A percentile compares a stretch with the other conserved stretches of the same genome.
phyloP scores from a whole-genome alignment of 2,888 invertebrate species.

The Dicranocentrus wangi region DNA sequence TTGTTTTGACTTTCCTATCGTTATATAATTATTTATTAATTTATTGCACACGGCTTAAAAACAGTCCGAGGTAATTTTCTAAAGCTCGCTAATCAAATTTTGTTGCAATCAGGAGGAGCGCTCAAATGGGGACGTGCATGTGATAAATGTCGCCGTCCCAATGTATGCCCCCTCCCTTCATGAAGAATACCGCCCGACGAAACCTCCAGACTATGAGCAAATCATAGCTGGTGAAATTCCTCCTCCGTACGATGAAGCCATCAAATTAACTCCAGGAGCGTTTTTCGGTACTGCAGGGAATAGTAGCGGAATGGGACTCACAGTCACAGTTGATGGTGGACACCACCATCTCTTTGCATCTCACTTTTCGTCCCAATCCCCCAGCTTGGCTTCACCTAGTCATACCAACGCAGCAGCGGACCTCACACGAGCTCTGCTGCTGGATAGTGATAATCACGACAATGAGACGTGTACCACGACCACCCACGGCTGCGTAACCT shows the following conservation, averaged over 20 bases:
- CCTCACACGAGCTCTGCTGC: slow-evolving; percentile 26
- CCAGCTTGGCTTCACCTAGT: slow-evolving; percentile 68
- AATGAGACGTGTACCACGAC: slow-evolving; percentile 11
- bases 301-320: too few species aligned
- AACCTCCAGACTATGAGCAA: slow-evolving; percentile 84
- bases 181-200: slow-evolving; percentile 74
- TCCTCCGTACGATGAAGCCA: slow-evolving; percentile 84
- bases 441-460: slow-evolving; percentile 32
- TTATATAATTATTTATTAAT: slow-evolving; percentile 7
- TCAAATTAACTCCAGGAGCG: slow-evolving; percentile 79
- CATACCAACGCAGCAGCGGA: slow-evolving; percentile 46
- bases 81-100: too few species aligned
- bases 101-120: slow-evolving; percentile 62
- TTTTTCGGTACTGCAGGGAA: slow-evolving; percentile 49
- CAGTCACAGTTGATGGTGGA: not conserved
- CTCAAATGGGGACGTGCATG: slow-evolving; percentile 70
- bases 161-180: slow-evolving; percentile 69
- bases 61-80: too few species aligned
- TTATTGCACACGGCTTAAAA: too few species aligned
- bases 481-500: slow-evolving; percentile 7
- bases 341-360: slow-evolving; percentile 29
- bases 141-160: slow-evolving; percentile 72
- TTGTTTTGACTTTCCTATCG: not conserved
- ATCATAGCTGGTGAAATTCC: slow-evolving; percentile 78
- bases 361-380: slow-evolving; percentile 33